phyloP scores from a whole-genome alignment of 2,113 vertebrate species.

The Numida meleagris region DNA sequence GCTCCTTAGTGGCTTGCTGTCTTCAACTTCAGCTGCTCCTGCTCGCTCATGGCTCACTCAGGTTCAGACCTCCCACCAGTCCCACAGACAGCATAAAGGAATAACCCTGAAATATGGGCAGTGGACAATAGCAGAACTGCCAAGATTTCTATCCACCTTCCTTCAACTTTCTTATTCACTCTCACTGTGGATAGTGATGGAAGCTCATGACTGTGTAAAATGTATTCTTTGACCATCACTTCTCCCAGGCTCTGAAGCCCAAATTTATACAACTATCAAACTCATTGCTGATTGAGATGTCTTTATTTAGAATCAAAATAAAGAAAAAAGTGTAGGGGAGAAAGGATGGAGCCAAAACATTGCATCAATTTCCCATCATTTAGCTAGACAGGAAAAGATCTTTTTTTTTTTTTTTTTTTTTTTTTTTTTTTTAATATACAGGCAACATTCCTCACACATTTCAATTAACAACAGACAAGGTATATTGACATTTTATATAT shows the following conservation, averaged over 20 bases:
- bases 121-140: not conserved
- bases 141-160: not conserved
- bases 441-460: not conserved
- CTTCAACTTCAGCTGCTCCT: not conserved
- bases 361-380: not conserved
- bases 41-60: not conserved
- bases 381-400: not conserved
- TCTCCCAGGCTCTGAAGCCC: not conserved
- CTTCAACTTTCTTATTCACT: not conserved
- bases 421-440: not conserved
- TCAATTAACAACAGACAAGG: fast-evolving
- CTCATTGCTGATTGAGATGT: not conserved
- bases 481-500: not conserved
- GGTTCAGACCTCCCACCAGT: not conserved
- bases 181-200: not conserved
- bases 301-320: not conserved
- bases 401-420: too few relatives aligned
- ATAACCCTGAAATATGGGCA: not conserved
- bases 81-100: not conserved
- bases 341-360: not conserved
- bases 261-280: not conserved
- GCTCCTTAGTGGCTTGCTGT: fast-evolving
- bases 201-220: not conserved
- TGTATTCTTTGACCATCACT: fast-evolving
- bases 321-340: not conserved